Conservation (phyloP, 2,113 vertebrate species). For the Ranitomeya imitator region DNA sequence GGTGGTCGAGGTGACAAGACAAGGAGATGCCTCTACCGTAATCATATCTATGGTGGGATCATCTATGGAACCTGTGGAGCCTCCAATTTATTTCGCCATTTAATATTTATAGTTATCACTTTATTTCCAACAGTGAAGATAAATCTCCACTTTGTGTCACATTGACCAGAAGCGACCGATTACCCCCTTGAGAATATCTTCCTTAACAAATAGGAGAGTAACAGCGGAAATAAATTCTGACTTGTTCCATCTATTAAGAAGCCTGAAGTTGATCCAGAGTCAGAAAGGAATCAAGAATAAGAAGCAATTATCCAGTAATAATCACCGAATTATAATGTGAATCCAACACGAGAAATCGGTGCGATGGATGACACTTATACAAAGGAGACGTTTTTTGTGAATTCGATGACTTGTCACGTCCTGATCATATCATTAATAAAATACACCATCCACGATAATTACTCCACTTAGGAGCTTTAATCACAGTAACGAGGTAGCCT, state of each 20-base stretch:
- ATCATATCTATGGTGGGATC: neutral
- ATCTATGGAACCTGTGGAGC: neutral
- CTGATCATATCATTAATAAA: neutral
- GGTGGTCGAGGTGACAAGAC: too few species aligned
- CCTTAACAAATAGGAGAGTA: neutral
- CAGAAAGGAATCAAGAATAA: neutral
- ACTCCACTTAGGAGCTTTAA: constrained; percentile 7
- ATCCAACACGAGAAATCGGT: neutral
- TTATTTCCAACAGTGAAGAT: neutral
- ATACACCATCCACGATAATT: neutral
- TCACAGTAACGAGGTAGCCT: neutral
- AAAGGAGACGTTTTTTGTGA: neutral
- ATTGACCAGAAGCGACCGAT: neutral
- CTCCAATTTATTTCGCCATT: neutral
- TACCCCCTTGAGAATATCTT: neutral
- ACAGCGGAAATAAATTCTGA: neutral
- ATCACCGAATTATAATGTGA: neutral
- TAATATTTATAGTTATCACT: neutral
- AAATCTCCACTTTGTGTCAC: neutral
- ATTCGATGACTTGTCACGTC: neutral
- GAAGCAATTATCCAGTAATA: neutral
- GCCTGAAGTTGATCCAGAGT: neutral
- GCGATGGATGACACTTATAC: neutral
- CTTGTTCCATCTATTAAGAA: neutral
- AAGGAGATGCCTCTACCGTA: too few species aligned